phyloP scores from a whole-genome alignment of 2,797 vertebrate genomes.

The Capromys pilorides region DNA sequence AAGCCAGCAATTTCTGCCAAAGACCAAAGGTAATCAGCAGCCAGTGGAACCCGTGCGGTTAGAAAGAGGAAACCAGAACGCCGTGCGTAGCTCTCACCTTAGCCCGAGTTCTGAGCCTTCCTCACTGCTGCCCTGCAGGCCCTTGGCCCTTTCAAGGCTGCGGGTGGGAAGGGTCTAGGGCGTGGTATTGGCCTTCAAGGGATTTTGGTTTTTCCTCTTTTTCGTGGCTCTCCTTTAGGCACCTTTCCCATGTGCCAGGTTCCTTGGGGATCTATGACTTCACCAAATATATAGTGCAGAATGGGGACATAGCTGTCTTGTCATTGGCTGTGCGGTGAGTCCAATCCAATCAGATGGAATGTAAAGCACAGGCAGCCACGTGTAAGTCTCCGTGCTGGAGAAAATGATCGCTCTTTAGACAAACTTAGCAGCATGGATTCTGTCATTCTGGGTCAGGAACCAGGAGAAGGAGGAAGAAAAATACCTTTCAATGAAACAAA shows the following conservation, averaged over 20 bases:
- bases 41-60: too few relatives aligned
- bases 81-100: neutral
- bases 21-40: neutral
- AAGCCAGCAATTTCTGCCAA: neutral
- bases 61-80: neutral
- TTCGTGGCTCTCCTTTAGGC: neutral
- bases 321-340: too few relatives aligned
- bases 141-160: rapidly evolving
- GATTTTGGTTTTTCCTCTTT: neutral
- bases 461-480: neutral
- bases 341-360: neutral
- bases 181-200: neutral
- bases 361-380: too few relatives aligned
- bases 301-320: neutral
- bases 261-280: neutral
- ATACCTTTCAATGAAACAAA: neutral
- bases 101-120: rapidly evolving
- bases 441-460: neutral
- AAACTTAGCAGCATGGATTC: too few relatives aligned
- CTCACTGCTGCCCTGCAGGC: rapidly evolving
- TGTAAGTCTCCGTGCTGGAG: neutral
- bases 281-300: neutral
- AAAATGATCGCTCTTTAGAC: neutral
- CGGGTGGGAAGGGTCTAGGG: too few relatives aligned
- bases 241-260: neutral